A percentile compares a stretch with the other conserved stretches of the same genome.
Conservation (phyloP, 2,888 invertebrate genomes). For the Tridacna crocea region DNA sequence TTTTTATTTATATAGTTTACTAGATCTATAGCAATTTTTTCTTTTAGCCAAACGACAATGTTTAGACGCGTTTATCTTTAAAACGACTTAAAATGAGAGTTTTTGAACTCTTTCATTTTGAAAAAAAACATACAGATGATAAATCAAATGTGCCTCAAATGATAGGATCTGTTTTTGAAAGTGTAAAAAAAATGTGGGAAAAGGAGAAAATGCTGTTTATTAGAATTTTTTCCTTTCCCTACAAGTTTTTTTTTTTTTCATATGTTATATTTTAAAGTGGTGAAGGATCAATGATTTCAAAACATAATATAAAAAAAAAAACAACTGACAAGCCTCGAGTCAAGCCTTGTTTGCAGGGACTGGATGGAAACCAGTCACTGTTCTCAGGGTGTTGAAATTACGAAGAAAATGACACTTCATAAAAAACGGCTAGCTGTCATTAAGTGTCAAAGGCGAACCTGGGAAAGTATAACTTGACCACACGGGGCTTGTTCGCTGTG, state of each 20-base stretch:
- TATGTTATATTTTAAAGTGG: not conserved
- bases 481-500: not conserved
- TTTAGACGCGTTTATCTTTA: too few species aligned
- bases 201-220: not conserved
- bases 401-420: constrained; percentile 24
- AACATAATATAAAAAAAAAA: not conserved
- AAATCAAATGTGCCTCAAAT: too few species aligned
- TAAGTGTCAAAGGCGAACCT: constrained; percentile 19
- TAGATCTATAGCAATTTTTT: too few species aligned
- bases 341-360: constrained; percentile 1
- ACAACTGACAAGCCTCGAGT: not conserved
- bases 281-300: not conserved
- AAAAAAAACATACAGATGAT: too few species aligned
- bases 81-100: too few species aligned
- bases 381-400: constrained; percentile 28
- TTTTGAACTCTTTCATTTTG: too few species aligned
- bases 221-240: not conserved
- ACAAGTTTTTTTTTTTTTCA: not conserved
- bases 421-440: constrained; percentile 22
- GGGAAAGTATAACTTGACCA: not conserved
- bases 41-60: too few species aligned
- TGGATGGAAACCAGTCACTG: constrained; percentile 18
- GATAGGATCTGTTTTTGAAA: too few species aligned
- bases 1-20: too few species aligned
- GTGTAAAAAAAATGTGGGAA: not conserved